A percentile compares a stretch with the other conserved stretches of the same genome.
phyloP scores from a whole-genome alignment of 2,888 invertebrate species.

The Helleia helle region DNA sequence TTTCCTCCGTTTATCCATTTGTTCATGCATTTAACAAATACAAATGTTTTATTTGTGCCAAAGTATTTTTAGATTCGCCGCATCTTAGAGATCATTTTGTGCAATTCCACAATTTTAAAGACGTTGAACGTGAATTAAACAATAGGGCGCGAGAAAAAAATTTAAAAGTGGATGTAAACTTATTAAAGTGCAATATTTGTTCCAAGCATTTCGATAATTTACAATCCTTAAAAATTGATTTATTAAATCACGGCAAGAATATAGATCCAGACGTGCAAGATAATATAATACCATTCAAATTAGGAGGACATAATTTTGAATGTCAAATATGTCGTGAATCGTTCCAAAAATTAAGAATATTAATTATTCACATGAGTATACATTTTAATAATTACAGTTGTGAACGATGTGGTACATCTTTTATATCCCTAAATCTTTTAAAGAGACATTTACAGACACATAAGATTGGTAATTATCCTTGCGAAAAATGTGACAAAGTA shows the following conservation, averaged over 20 bases:
- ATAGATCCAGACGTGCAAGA: constrained; percentile 37
- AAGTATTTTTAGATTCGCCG: constrained; percentile 33
- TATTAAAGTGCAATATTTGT: constrained; percentile 47
- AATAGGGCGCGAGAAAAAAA: constrained; percentile 38
- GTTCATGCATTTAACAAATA: constrained; percentile 42
- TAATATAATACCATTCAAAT: constrained; percentile 50
- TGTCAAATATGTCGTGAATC: constrained; percentile 47
- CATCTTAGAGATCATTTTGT: constrained; percentile 36
- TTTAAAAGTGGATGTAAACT: constrained; percentile 47
- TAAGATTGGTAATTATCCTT: constrained; percentile 43
- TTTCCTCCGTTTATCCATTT: constrained; percentile 49
- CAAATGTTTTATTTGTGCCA: constrained; percentile 46
- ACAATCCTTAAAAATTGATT: constrained; percentile 37
- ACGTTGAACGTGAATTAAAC: constrained; percentile 33
- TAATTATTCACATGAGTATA: constrained; percentile 55
- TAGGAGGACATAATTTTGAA: constrained; percentile 35
- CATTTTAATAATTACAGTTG: constrained; percentile 57
- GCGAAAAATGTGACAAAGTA: constrained; percentile 49
- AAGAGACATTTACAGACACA: constrained; percentile 44
- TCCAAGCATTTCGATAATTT: constrained; percentile 26
- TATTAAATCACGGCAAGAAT: constrained; percentile 38
- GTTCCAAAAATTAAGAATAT: constrained; percentile 38
- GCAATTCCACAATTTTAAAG: constrained; percentile 31
- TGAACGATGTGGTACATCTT: constrained; percentile 49
- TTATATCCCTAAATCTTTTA: constrained; percentile 37